phyloP scores from a whole-genome alignment of 2,113 vertebrate species.

The Paedocypris sp. region DNA sequence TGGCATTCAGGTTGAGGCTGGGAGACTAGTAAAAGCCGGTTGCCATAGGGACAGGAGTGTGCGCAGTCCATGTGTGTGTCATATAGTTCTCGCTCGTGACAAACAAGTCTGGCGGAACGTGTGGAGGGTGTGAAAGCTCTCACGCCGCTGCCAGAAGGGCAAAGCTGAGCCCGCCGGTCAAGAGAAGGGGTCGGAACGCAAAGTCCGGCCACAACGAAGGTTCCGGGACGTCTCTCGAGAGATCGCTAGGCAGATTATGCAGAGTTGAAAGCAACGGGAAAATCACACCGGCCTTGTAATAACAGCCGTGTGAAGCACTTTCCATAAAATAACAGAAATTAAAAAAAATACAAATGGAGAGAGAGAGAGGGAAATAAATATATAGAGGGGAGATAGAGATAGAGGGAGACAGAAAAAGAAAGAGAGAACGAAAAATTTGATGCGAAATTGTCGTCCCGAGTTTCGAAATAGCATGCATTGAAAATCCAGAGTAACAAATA shows the following conservation, averaged over 20 bases:
- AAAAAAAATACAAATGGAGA: background rate
- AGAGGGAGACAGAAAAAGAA: too few relatives aligned
- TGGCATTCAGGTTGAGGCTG: slow-evolving; percentile 11
- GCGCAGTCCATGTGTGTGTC: background rate
- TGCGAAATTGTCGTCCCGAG: too few relatives aligned
- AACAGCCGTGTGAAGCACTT: background rate
- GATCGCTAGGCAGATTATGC: background rate
- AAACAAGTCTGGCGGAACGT: slow-evolving; percentile 16
- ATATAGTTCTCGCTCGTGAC: background rate
- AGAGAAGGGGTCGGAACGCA: background rate
- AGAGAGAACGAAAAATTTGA: too few relatives aligned
- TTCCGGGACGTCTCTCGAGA: background rate
- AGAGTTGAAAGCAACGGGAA: background rate
- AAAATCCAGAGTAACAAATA: too few relatives aligned
- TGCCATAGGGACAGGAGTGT: slow-evolving; percentile 32
- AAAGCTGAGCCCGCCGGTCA: background rate
- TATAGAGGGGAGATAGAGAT: too few relatives aligned
- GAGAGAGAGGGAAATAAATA: background rate
- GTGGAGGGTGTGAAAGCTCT: background rate
- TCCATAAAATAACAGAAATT: too few relatives aligned
- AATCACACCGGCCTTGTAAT: background rate
- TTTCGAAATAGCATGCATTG: too few relatives aligned
- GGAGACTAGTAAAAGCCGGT: slow-evolving; percentile 12
- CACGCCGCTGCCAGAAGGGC: background rate
- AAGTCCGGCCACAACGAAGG: background rate